Evolutionary conservation across 1,140 invertebrate genomes (phyloP).

Genomic region (Scaptomyza pallida): DNA sequence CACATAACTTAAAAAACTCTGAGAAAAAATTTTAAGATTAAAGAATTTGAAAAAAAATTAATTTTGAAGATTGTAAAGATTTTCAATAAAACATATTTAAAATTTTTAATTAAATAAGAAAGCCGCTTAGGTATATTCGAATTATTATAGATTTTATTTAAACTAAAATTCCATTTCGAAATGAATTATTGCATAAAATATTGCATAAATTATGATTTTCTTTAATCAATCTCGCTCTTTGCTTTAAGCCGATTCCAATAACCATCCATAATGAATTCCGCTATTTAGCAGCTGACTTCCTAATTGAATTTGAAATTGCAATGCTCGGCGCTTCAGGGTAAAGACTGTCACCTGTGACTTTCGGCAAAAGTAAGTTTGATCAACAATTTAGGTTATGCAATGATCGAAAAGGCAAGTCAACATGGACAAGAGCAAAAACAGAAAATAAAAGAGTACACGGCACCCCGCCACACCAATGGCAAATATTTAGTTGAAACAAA

Average conservation of each 20-base stretch:
- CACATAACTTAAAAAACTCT: too few relatives aligned
- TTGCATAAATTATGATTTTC: not conserved
- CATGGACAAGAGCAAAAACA: not conserved
- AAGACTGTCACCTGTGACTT: slow-evolving; percentile 51
- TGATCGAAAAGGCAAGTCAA: slow-evolving; percentile 10
- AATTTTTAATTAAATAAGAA: too few relatives aligned
- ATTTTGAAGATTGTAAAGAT: too few relatives aligned
- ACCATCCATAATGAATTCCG: slow-evolving; percentile 3
- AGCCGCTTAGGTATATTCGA: too few relatives aligned
- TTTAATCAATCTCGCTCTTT: not conserved
- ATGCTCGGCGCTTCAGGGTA: slow-evolving; percentile 6
- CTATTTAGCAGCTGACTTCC: slow-evolving; percentile 34
- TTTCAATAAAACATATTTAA: too few relatives aligned
- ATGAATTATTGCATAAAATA: too few relatives aligned
- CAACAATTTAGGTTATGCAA: slow-evolving; percentile 56
- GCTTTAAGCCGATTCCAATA: not conserved
- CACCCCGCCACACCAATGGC: slow-evolving; percentile 19
- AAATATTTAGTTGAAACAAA: slow-evolving; percentile 49
- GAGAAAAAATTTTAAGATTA: too few relatives aligned
- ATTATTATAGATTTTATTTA: too few relatives aligned
- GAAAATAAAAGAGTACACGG: slow-evolving; percentile 17
- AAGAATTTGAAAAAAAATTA: too few relatives aligned
- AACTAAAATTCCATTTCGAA: too few relatives aligned
- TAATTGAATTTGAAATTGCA: slow-evolving; percentile 43
- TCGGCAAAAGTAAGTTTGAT: slow-evolving; percentile 61